phyloP scores from a whole-genome alignment of 2,797 vertebrate genomes.

The Rhodeus uyekii region DNA sequence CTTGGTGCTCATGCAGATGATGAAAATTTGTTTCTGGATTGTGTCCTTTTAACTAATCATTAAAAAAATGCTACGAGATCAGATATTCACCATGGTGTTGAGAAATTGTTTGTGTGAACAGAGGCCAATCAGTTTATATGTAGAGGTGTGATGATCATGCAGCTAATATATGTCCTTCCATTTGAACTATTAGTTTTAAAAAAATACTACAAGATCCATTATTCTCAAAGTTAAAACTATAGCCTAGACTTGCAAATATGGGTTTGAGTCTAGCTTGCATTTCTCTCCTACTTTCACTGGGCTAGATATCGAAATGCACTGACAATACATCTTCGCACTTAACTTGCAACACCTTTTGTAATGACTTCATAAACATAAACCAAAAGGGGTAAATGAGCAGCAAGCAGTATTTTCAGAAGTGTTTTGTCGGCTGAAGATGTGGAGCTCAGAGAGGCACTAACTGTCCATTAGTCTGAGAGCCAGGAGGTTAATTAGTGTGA shows the following conservation, averaged over 20 bases:
- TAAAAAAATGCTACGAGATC: background rate
- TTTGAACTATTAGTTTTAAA: background rate
- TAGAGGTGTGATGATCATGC: no score
- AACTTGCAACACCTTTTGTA: background rate
- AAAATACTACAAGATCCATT: background rate
- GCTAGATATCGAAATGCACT: background rate
- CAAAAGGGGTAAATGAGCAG: background rate
- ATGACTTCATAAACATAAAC: slow-evolving; percentile 5
- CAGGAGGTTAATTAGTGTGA: slow-evolving; percentile 68
- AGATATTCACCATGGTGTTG: no score
- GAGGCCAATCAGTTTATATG: no score
- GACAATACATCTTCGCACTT: background rate
- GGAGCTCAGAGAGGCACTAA: slow-evolving; percentile 32
- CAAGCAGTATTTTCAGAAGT: background rate
- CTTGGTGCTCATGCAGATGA: background rate
- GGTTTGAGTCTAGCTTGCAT: slow-evolving; percentile 1
- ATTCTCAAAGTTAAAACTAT: no score
- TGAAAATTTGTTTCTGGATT: background rate
- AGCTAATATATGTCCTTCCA: no score
- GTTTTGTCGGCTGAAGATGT: slow-evolving; percentile 53
- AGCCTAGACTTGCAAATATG: no score
- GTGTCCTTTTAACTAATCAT: background rate
- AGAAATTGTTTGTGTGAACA: no score
- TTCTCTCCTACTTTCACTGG: background rate
- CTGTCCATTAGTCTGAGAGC: slow-evolving; percentile 59